Evolutionary conservation across 2,113 vertebrate genomes (phyloP).

Genomic region (Odontesthes bonariensis): DNA sequence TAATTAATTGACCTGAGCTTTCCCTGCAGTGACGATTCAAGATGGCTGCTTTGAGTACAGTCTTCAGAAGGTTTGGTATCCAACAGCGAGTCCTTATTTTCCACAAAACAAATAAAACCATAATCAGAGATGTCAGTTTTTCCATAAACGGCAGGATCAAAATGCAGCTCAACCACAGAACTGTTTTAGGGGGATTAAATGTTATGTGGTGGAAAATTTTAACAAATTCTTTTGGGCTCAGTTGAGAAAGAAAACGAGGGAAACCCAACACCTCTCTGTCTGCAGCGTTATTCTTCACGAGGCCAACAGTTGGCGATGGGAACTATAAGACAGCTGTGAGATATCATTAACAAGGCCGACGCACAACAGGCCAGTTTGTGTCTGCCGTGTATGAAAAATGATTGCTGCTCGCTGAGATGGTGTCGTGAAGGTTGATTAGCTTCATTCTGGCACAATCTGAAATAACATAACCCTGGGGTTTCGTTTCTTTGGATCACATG

Average conservation of each 20-base stretch:
- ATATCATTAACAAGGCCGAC: conserved; percentile 42
- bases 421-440: conserved; percentile 64
- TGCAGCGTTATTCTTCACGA: conserved; percentile 30
- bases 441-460: conserved; percentile 32
- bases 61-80: background rate
- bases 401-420: conserved; percentile 20
- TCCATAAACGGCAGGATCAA: background rate
- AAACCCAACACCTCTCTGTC: conserved; percentile 14
- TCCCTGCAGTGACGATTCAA: background rate
- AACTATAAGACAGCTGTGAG: conserved; percentile 26
- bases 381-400: conserved; percentile 45
- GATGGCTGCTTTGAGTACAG: conserved; percentile 2
- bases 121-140: background rate
- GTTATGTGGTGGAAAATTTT: background rate
- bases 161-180: background rate
- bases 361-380: conserved; percentile 30
- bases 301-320: conserved; percentile 46
- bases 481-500: conserved; percentile 9
- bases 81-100: background rate
- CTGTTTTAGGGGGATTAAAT: background rate
- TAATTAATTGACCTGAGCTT: background rate
- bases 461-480: conserved; percentile 30
- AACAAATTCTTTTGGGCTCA: background rate
- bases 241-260: background rate
- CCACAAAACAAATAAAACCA: background rate